Percentiles rank a stretch among this genome's conserved stretches.
phyloP scores from a whole-genome alignment of 2,888 invertebrate genomes.

The Orthonevra nobilis region DNA sequence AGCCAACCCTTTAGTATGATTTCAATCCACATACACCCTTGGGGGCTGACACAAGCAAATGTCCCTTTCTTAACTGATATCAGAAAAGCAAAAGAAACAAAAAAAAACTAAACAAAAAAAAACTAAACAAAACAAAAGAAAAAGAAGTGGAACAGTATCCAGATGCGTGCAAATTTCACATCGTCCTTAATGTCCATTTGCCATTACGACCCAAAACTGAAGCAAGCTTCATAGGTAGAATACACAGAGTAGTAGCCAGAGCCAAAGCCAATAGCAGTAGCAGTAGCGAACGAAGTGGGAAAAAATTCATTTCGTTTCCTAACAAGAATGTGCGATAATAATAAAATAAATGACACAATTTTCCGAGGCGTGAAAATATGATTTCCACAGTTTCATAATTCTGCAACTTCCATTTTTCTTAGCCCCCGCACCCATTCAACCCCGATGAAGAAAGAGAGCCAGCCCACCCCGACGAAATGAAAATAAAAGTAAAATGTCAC shows the following conservation, averaged over 20 bases:
- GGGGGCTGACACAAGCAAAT: background rate
- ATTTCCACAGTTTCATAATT: slow-evolving; percentile 68
- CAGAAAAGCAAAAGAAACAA: slow-evolving; percentile 19
- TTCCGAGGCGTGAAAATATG: slow-evolving; percentile 68
- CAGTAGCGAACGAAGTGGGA: slow-evolving; percentile 5
- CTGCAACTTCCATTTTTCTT: too few relatives aligned
- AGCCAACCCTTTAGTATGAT: too few relatives aligned
- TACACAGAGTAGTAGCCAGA: background rate
- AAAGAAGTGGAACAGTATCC: slow-evolving; percentile 46
- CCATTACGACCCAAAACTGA: slow-evolving; percentile 55
- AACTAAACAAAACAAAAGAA: slow-evolving; percentile 15
- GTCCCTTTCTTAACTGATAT: slow-evolving; percentile 14
- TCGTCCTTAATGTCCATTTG: slow-evolving; percentile 62
- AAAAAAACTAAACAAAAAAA: slow-evolving; percentile 24
- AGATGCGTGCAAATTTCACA: slow-evolving; percentile 64
- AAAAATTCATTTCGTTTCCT: slow-evolving; percentile 63
- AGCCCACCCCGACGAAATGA: background rate
- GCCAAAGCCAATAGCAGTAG: background rate
- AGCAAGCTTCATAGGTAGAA: slow-evolving; percentile 4
- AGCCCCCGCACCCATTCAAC: background rate
- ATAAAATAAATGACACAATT: slow-evolving; percentile 67
- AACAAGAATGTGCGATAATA: slow-evolving; percentile 69
- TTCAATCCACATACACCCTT: too few relatives aligned
- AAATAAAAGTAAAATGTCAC: slow-evolving; percentile 52
- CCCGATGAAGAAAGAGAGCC: background rate